These are phyloP conservation scores for Paguma larvata DNA, from an alignment of 2,797 vertebrate species.

Conservation along the genomic window DNA sequence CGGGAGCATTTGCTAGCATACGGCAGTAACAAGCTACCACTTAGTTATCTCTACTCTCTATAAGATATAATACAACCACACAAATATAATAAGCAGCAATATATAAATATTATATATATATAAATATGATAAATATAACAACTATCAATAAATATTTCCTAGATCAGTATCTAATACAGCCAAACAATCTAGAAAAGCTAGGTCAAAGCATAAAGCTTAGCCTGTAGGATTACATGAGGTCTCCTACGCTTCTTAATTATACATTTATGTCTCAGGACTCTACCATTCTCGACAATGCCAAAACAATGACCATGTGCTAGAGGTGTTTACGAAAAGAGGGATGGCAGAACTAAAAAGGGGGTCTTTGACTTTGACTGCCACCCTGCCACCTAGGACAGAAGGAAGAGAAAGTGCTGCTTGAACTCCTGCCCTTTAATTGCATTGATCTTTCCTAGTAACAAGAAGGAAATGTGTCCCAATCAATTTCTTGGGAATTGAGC, in stretches of 20 bases:
- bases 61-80: neutral
- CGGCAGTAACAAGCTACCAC: neutral
- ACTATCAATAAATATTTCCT: neutral
- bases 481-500: neutral
- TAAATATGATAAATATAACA: neutral
- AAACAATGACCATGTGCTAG: neutral
- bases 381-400: neutral
- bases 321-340: neutral
- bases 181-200: neutral
- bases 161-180: neutral
- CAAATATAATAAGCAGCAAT: neutral
- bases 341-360: neutral
- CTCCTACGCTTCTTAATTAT: neutral
- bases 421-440: neutral
- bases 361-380: neutral
- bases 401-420: neutral
- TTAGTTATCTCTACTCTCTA: neutral
- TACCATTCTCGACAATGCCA: neutral
- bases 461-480: neutral
- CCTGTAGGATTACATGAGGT: neutral
- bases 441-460: neutral
- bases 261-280: neutral
- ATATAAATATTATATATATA: too few species aligned
- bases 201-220: neutral
- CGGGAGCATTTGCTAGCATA: neutral